phyloP scores from a whole-genome alignment of 2,113 vertebrate genomes.

The Aptenodytes patagonicus region DNA sequence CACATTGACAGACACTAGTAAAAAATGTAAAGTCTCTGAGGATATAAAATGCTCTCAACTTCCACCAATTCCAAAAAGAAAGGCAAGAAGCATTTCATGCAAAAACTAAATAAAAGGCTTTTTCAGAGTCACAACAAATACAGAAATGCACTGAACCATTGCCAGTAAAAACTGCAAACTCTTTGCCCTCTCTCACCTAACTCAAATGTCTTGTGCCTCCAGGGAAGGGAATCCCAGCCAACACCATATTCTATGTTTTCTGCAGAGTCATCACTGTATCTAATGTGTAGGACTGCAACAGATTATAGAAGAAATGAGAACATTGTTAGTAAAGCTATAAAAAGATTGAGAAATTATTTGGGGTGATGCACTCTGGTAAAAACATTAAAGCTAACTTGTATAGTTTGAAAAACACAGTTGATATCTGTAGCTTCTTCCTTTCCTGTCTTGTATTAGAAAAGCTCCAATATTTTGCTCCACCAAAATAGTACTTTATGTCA shows the following conservation, averaged over 20 bases:
- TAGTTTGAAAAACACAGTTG: neutral
- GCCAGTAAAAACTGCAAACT: slow-evolving; percentile 45
- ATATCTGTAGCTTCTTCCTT: neutral
- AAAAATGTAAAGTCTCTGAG: neutral
- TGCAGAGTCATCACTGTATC: slow-evolving; percentile 39
- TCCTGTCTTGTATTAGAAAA: neutral
- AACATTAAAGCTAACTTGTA: neutral
- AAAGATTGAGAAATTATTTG: neutral
- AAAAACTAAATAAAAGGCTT: slow-evolving; percentile 24
- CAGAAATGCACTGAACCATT: slow-evolving; percentile 2
- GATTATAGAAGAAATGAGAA: slow-evolving; percentile 22
- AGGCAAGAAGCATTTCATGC: neutral
- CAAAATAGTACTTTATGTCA: neutral
- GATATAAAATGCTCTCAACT: neutral
- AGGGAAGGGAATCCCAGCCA: slow-evolving; percentile 46
- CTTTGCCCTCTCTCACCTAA: slow-evolving; percentile 44
- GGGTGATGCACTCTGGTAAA: neutral
- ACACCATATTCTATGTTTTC: neutral
- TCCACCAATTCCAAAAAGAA: neutral
- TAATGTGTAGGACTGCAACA: neutral
- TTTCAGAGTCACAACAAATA: slow-evolving; percentile 24
- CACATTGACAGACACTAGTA: neutral
- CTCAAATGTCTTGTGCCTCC: neutral
- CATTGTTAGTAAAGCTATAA: slow-evolving; percentile 13
- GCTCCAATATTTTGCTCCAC: neutral